Base-by-base conservation (phyloP, 2,113 vertebrate genomes). In the Xiphophorus maculatus region DNA sequence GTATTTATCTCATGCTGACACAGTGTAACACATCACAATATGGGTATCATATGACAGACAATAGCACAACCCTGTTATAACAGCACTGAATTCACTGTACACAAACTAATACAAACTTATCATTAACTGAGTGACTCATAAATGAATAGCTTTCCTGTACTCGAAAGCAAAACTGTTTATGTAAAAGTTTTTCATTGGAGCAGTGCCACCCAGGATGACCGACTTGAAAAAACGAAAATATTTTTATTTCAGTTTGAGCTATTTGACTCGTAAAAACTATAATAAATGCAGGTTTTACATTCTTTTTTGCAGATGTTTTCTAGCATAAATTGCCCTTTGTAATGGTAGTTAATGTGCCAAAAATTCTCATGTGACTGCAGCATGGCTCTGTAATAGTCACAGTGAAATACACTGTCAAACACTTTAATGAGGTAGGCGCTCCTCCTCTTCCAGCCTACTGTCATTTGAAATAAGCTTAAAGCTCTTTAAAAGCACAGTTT, bases 51-150 rank as follows among this genome's bases (percentile, higher is more conserved):
- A 29, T 77, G 71, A 77, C 69, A 65, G 64, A 76, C 68, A 76
- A 73, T 77, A 71, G 77, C 65, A 87, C 76, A 84, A 88, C 82
- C 81, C 74, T 88, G 79, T 73, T 35, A 88, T 90, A 88, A 88
- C 40, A 68, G 76, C 30, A 68, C 69, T 80, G 66, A 76, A 72
- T 80, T 28, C 60, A 40, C 76, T 15, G 64, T 66, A 83, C 76
- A 85, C 81, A 85, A 79, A 79, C 42, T 48, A 13, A 79, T 73
- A 71, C 60, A 85, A 63, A 72, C 69, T 74, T 84, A 67, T 87
- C 73, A 89, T 92, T 88, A 86, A 62, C 66, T 11, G 28, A 88
- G 80, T 84, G 80, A 86, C 54, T 86, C 71, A 73, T 54, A 35
- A 81, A 42, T 64, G 58, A 33, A 17, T 54, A 72, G 66, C 82